Percentiles rank a stretch among this genome's conserved stretches.
phyloP scores from a whole-genome alignment of 2,113 vertebrate genomes.

The Hiodon alosoides region DNA sequence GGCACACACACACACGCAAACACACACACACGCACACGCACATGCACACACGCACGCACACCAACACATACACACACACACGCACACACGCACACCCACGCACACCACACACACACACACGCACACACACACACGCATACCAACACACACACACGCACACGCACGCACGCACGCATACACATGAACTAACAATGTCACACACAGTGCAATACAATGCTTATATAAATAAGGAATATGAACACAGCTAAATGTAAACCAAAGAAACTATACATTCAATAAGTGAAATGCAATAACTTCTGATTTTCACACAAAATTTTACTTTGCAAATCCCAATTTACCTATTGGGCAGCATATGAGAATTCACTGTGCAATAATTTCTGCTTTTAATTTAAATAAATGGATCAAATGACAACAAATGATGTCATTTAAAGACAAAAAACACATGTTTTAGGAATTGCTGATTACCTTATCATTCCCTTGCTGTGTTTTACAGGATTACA shows the following conservation, averaged over 20 bases:
- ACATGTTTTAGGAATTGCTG: not conserved
- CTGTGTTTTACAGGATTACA: conserved; percentile 4
- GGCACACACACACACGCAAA: conserved; percentile 22
- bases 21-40: not conserved
- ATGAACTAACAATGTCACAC: not conserved
- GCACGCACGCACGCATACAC: conserved; percentile 21
- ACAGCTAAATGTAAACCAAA: too few relatives aligned
- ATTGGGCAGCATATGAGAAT: not conserved
- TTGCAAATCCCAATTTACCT: too few relatives aligned
- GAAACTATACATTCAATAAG: too few relatives aligned
- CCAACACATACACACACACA: not conserved
- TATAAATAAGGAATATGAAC: too few relatives aligned
- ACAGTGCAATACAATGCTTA: too few relatives aligned
- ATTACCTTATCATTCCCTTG: not conserved
- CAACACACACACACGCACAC: not conserved
- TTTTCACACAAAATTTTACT: too few relatives aligned
- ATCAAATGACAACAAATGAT: not conserved
- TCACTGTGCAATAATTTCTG: not conserved
- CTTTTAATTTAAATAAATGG: too few relatives aligned
- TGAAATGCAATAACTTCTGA: too few relatives aligned
- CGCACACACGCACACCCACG: conserved; percentile 8
- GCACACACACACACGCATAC: not conserved
- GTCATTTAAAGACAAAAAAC: not conserved
- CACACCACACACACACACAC: not conserved
- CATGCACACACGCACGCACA: not conserved